Evolutionary conservation across 2,113 vertebrate genomes (phyloP).

Genomic region (Trichechus manatus): DNA sequence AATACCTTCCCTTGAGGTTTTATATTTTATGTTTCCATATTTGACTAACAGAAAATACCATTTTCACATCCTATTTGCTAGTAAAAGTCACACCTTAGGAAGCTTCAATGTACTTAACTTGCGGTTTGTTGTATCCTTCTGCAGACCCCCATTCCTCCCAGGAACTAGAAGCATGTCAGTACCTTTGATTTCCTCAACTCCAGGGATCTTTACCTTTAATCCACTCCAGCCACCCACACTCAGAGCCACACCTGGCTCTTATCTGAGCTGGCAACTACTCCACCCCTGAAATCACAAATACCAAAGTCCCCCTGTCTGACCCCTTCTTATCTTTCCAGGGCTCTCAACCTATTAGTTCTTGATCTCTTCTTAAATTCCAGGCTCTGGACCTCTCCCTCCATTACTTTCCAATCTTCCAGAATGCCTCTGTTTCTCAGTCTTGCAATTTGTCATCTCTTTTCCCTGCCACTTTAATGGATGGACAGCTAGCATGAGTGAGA

Average conservation of each 20-base stretch:
- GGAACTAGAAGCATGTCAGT: background rate
- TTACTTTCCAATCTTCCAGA: background rate
- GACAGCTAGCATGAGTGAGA: background rate
- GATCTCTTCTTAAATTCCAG: background rate
- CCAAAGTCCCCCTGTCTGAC: background rate
- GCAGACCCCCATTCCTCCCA: background rate
- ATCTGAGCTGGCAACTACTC: background rate
- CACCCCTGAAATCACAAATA: background rate
- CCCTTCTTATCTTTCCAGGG: background rate
- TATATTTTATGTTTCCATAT: background rate
- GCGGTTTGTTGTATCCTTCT: background rate
- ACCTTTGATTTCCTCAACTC: background rate
- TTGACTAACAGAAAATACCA: background rate
- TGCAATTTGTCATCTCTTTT: background rate
- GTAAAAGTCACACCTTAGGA: background rate
- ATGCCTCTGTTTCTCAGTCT: background rate
- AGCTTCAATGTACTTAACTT: background rate
- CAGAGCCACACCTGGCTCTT: constrained; percentile 54
- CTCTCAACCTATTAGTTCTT: background rate
- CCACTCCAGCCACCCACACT: background rate
- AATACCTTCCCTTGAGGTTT: background rate
- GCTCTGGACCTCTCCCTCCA: background rate
- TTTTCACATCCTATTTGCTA: background rate
- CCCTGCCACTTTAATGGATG: background rate
- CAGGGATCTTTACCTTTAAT: background rate